A percentile compares a stretch with the other conserved stretches of the same genome.
phyloP scores from a whole-genome alignment of 2,113 vertebrate genomes.

The Ia io region DNA sequence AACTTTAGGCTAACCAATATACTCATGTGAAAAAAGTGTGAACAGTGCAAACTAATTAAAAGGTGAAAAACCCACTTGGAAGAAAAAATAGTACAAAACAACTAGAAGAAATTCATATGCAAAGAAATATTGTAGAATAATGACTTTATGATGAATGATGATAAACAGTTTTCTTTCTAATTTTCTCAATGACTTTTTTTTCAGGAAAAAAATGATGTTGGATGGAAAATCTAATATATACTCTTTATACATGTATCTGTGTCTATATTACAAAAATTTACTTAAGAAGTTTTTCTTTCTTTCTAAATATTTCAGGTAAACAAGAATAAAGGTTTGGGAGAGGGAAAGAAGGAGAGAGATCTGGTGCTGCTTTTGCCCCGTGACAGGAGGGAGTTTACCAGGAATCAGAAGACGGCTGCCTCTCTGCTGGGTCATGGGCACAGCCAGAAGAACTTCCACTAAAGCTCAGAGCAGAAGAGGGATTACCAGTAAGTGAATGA shows the following conservation, averaged over 20 bases:
- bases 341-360: not conserved
- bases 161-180: not conserved
- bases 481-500: not conserved
- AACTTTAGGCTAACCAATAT: not conserved
- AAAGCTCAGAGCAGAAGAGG: not conserved
- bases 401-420: not conserved
- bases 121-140: not conserved
- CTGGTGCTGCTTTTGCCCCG: not conserved
- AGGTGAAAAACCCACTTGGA: not conserved
- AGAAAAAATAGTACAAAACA: not conserved
- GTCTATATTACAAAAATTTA: not conserved
- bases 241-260: not conserved
- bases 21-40: not conserved
- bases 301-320: not conserved
- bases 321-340: not conserved
- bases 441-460: not conserved
- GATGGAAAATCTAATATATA: not conserved
- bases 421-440: not conserved
- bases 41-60: slow-evolving; percentile 19
- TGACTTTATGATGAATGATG: not conserved
- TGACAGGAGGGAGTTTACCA: not conserved
- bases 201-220: not conserved
- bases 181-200: slow-evolving; percentile 17
- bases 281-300: not conserved
- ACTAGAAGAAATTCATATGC: not conserved